These are phyloP conservation scores for Exephanes ischioxanthus DNA, from an alignment of 2,888 invertebrate genomes.

Conservation along the genomic window DNA sequence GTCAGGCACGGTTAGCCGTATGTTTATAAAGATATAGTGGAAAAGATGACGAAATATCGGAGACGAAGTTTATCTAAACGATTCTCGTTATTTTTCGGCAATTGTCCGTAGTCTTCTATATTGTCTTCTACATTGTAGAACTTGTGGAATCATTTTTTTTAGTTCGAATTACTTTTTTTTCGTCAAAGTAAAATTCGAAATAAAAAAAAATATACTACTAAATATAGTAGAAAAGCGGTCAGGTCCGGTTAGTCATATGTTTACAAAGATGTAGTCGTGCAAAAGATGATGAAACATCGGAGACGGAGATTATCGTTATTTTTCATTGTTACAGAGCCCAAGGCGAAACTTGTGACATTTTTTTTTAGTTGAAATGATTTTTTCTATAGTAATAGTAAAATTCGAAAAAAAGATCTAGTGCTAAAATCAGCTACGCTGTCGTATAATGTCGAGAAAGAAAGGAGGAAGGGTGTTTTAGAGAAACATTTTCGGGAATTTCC, in stretches of 20 bases:
- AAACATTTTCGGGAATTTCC: conserved; percentile 20
- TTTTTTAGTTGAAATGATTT: not conserved
- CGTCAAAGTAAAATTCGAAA: no score
- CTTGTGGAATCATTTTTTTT: not conserved
- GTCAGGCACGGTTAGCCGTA: not conserved
- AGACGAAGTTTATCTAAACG: not conserved
- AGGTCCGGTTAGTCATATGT: not conserved
- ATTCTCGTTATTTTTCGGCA: not conserved
- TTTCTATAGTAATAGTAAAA: no score
- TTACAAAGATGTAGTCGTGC: not conserved
- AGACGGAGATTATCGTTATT: not conserved
- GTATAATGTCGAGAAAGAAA: not conserved
- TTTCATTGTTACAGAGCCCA: not conserved
- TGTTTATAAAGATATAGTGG: conserved; percentile 5
- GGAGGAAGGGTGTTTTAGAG: not conserved
- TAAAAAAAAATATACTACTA: no score
- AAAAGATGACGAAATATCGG: not conserved
- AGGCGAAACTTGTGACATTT: not conserved
- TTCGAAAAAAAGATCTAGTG: no score
- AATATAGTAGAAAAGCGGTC: not conserved
- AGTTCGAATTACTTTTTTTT: not conserved
- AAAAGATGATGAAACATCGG: not conserved
- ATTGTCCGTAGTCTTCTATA: not conserved
- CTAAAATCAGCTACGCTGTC: not conserved
- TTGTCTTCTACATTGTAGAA: not conserved